These are phyloP conservation scores for Tetramorium alpestre DNA, from an alignment of 1,140 invertebrate species.

Conservation along the genomic window DNA sequence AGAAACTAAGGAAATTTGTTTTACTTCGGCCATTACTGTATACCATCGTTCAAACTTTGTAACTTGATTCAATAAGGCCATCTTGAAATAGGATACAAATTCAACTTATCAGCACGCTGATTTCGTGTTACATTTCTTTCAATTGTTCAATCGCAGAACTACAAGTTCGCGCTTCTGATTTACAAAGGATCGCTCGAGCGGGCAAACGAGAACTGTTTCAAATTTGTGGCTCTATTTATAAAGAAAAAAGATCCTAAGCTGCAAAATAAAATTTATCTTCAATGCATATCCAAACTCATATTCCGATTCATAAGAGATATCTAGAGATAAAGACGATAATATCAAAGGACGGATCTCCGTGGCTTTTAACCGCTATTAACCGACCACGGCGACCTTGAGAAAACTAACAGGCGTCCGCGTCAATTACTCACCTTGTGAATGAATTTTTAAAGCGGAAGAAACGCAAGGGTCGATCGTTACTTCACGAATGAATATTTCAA, in stretches of 20 bases:
- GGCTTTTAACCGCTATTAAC: slow-evolving; percentile 12
- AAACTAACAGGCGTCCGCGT: not conserved
- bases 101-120: slow-evolving; percentile 9
- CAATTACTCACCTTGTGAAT: slow-evolving; percentile 41
- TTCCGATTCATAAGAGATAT: slow-evolving; percentile 3
- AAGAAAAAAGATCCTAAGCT: not conserved
- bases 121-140: not conserved
- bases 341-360: not conserved
- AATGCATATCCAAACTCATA: not conserved
- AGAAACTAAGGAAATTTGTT: slow-evolving; percentile 28
- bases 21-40: not conserved
- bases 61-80: slow-evolving; percentile 42
- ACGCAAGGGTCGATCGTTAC: slow-evolving; percentile 17
- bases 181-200: not conserved
- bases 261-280: not conserved
- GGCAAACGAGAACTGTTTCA: not conserved
- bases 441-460: slow-evolving; percentile 50
- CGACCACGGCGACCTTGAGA: not conserved
- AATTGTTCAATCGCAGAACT: not conserved
- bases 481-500: slow-evolving; percentile 42
- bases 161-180: not conserved
- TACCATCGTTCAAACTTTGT: slow-evolving; percentile 22
- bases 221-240: not conserved
- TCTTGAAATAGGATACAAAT: not conserved
- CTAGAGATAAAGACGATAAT: not conserved